These are phyloP conservation scores for Arenicola marina DNA, from an alignment of 2,888 invertebrate species.

Conservation along the genomic window DNA sequence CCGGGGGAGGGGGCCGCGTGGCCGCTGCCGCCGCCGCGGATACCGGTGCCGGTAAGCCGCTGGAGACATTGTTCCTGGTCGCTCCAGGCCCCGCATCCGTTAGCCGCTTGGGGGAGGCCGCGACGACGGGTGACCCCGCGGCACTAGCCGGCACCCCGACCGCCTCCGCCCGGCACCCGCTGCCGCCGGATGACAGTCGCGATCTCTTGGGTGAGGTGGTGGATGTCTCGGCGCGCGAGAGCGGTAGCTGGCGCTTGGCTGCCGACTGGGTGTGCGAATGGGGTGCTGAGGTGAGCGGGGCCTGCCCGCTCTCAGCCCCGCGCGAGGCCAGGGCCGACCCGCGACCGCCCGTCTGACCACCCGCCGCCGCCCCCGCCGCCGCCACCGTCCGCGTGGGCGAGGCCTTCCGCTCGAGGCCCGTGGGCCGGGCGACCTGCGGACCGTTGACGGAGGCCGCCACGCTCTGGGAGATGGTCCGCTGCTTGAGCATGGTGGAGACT, in stretches of 20 bases:
- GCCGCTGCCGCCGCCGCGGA: not conserved
- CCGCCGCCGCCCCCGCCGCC: not conserved
- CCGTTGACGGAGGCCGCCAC: not conserved
- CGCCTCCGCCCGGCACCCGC: not conserved
- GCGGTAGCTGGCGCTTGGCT: not conserved
- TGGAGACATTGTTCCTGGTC: not conserved
- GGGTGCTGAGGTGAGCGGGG: too few species aligned
- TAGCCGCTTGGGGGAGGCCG: not conserved
- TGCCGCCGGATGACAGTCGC: not conserved
- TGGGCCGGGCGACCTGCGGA: not conserved
- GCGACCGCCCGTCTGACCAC: not conserved
- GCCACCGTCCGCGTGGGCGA: not conserved
- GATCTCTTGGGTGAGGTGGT: not conserved
- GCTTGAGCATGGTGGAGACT: conserved; percentile 50
- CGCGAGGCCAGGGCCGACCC: not conserved
- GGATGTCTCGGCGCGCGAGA: not conserved
- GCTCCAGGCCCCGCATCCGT: not conserved
- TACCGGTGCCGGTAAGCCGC: not conserved
- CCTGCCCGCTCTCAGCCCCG: not conserved
- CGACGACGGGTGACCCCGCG: not conserved
- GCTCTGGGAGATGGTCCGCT: conserved; percentile 14
- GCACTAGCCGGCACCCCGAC: not conserved
- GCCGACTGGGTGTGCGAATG: too few species aligned
- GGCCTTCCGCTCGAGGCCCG: not conserved
- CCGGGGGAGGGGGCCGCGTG: not conserved